These are phyloP conservation scores for Myotis vivesi DNA, from an alignment of 2,797 vertebrate genomes.

Conservation along the genomic window DNA sequence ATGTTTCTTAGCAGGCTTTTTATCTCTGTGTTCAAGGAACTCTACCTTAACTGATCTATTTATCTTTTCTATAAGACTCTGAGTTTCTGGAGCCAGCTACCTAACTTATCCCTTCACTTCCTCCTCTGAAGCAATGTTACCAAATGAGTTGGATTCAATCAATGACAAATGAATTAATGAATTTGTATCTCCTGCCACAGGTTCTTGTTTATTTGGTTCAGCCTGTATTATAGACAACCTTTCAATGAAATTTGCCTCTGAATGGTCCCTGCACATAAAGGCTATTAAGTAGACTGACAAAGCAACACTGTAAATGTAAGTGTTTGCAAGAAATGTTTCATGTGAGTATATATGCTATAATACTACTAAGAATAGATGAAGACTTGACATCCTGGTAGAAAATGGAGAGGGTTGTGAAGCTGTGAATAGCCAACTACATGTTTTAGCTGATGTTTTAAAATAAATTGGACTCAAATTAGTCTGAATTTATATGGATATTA, in stretches of 20 bases:
- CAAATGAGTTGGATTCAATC: background rate
- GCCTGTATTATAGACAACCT: background rate
- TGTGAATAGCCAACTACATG: background rate
- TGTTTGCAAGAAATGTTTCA: background rate
- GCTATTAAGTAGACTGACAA: background rate
- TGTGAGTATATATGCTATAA: background rate
- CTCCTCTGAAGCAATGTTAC: background rate
- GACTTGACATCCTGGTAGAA: background rate
- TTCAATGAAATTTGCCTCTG: background rate
- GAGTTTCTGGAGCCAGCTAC: background rate
- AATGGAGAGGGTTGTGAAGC: background rate
- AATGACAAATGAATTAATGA: background rate
- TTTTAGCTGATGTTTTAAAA: background rate
- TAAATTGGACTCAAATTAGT: background rate
- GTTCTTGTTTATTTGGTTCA: background rate
- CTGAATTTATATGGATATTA: background rate
- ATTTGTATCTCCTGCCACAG: fast-evolving
- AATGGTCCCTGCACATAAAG: background rate
- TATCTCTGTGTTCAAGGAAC: background rate
- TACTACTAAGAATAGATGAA: background rate
- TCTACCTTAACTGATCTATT: background rate
- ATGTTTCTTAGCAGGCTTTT: background rate
- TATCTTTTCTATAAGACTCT: background rate
- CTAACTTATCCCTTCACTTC: background rate
- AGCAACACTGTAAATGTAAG: background rate